phyloP scores from a whole-genome alignment of 2,113 vertebrate genomes.

The Saguinus imperator region DNA sequence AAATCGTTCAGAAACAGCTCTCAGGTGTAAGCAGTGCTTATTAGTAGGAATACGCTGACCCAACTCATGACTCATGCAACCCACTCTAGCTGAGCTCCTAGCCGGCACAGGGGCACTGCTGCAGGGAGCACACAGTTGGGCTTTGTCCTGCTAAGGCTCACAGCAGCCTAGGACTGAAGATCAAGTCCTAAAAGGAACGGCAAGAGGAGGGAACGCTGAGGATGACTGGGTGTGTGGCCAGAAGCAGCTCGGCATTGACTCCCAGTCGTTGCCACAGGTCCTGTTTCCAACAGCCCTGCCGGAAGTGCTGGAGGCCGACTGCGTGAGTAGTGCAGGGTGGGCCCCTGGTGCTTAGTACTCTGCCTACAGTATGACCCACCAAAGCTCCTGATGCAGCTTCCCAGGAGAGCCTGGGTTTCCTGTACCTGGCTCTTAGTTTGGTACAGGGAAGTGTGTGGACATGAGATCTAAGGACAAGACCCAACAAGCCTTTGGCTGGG shows the following conservation, averaged over 20 bases:
- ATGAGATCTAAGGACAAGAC: not conserved
- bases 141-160: not conserved
- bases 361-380: not conserved
- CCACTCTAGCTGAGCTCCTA: not conserved
- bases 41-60: not conserved
- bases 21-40: not conserved
- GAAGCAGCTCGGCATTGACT: not conserved
- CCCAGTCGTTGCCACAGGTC: fast-evolving
- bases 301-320: not conserved
- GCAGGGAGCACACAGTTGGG: fast-evolving
- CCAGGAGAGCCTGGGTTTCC: not conserved
- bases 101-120: not conserved
- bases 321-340: not conserved
- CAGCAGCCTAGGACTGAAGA: not conserved
- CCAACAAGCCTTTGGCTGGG: not conserved
- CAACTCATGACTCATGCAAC: not conserved
- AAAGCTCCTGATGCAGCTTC: not conserved
- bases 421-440: not conserved
- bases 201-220: fast-evolving
- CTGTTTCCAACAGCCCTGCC: not conserved
- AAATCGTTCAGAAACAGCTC: not conserved
- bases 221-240: not conserved
- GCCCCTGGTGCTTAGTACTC: not conserved
- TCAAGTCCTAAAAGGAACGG: not conserved
- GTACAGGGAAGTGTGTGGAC: not conserved